These are phyloP conservation scores for Hapalemur alaotrensis DNA, from an alignment of 2,797 vertebrate species.

Conservation along the genomic window DNA sequence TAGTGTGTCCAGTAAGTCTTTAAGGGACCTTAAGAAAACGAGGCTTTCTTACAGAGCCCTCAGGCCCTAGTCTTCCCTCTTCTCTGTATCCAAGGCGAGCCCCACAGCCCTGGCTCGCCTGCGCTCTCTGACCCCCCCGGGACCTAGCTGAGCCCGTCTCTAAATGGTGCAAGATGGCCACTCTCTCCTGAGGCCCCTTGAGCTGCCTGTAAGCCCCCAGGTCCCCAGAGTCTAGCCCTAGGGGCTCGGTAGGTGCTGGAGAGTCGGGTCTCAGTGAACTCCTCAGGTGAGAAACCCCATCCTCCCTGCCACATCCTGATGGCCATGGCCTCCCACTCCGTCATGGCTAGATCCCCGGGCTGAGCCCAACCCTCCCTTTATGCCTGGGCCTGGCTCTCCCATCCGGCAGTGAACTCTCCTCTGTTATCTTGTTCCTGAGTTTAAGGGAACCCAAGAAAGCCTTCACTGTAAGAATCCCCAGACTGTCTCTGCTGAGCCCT, in stretches of 20 bases:
- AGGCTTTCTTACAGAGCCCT: not conserved
- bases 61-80: not conserved
- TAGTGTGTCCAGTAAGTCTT: not conserved
- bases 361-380: not conserved
- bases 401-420: not conserved
- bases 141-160: not conserved
- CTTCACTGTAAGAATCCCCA: not conserved
- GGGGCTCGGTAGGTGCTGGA: not conserved
- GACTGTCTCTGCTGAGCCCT: not conserved
- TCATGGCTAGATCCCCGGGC: not conserved
- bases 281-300: not conserved
- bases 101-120: not conserved
- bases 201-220: not conserved
- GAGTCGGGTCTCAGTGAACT: not conserved
- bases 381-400: not conserved
- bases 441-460: not conserved
- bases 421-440: not conserved
- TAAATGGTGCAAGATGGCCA: not conserved
- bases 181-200: not conserved
- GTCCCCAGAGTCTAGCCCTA: not conserved
- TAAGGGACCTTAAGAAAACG: not conserved
- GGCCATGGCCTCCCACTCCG: accelerated
- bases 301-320: not conserved
- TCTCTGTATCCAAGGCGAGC: no score
- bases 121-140: not conserved